A percentile compares a stretch with the other conserved stretches of the same genome.
Evolutionary conservation across 2,888 invertebrate genomes (phyloP).

Genomic region (Ypsolopha scabrella): DNA sequence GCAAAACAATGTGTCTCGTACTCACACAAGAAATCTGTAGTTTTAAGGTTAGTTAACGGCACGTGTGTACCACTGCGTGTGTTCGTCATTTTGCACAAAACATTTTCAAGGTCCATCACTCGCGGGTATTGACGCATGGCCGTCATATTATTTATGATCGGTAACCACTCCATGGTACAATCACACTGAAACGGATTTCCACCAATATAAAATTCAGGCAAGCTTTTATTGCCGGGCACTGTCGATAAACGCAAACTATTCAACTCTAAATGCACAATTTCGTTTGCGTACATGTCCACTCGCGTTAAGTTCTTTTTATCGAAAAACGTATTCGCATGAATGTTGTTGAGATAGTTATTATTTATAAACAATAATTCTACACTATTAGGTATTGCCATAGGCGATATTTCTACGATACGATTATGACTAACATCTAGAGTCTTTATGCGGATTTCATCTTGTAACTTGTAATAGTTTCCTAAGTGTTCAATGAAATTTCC

Average conservation of each 20-base stretch:
- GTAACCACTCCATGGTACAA: conserved; percentile 96
- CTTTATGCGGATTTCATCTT: conserved; percentile 83
- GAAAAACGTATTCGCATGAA: conserved; percentile 87
- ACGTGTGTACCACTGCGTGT: conserved; percentile 84
- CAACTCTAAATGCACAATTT: conserved; percentile 84
- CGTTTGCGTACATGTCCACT: conserved; percentile 92
- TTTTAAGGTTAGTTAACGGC: conserved; percentile 80
- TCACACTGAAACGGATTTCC: conserved; percentile 96
- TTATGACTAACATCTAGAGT: conserved; percentile 93
- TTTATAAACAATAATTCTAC: conserved; percentile 90
- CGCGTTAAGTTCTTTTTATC: conserved; percentile 87
- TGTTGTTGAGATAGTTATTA: conserved; percentile 85
- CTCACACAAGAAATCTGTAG: conserved; percentile 90
- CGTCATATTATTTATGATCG: conserved; percentile 88
- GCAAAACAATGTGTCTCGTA: conserved; percentile 96
- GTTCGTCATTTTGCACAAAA: conserved; percentile 89
- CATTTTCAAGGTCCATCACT: conserved; percentile 89
- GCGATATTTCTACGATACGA: conserved; percentile 83
- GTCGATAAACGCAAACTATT: conserved; percentile 84
- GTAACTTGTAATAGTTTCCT: conserved; percentile 89
- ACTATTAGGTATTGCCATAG: conserved; percentile 89
- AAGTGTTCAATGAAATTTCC: conserved; percentile 90
- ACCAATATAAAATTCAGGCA: conserved; percentile 91
- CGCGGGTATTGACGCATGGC: conserved; percentile 85
- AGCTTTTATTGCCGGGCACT: conserved; percentile 76